Conservation (phyloP, 2,888 invertebrate species). For the Drosophila acutilabella region DNA sequence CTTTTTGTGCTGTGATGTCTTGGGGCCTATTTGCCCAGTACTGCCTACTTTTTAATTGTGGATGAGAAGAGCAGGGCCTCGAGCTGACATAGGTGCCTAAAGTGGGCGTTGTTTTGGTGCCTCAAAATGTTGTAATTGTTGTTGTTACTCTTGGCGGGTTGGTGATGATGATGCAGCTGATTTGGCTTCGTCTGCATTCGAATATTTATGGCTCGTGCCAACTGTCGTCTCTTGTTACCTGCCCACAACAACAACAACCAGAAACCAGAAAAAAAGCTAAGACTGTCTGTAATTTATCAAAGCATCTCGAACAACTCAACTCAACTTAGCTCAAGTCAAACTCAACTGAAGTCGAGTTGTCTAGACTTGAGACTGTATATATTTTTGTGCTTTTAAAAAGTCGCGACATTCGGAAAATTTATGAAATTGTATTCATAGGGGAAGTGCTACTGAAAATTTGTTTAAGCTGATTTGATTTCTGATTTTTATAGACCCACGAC, state of each 20-base stretch:
- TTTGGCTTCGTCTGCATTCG: conserved; percentile 52
- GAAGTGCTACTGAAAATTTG: conserved; percentile 70
- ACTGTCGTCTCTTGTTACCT: conserved; percentile 69
- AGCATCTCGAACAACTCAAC: conserved; percentile 66
- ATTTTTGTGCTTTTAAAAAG: conserved; percentile 26
- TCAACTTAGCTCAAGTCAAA: conserved; percentile 25
- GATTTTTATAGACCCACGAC: conserved; percentile 25
- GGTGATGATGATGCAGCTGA: conserved; percentile 78
- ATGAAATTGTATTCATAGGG: conserved; percentile 52
- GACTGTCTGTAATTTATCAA: conserved; percentile 69
- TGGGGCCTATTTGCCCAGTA: conserved; percentile 61
- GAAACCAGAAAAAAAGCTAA: conserved; percentile 21
- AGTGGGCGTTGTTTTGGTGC: conserved; percentile 67
- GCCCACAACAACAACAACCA: conserved; percentile 28
- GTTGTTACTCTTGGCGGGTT: conserved; percentile 45
- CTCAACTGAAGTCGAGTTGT: conserved; percentile 7
- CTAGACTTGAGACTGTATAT: conserved; percentile 37
- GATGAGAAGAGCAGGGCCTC: conserved; percentile 33
- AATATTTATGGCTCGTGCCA: conserved; percentile 79
- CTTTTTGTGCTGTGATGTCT: conserved; percentile 38
- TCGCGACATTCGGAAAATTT: conserved; percentile 55
- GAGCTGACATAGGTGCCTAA: conserved; percentile 63
- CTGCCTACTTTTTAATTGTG: conserved; percentile 66
- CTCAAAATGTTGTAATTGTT: conserved; percentile 66
- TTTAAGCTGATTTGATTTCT: conserved; percentile 41